Evolutionary conservation across 2,797 vertebrate genomes (phyloP), one percentile per base, ranked within the genome.

Genomic region (Halcyon smyrnensis): DNA sequence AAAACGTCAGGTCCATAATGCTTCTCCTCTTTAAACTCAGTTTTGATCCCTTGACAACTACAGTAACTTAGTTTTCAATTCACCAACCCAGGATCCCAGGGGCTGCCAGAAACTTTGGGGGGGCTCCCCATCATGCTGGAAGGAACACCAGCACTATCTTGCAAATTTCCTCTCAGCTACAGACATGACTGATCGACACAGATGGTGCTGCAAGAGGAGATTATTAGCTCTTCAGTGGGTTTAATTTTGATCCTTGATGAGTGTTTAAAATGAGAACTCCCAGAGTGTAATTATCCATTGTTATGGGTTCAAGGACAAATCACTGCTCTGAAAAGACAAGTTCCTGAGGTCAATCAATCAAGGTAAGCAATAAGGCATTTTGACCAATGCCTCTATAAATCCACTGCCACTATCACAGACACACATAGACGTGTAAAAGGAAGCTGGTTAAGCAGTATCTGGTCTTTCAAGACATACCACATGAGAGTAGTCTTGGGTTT

Each of bases 201-300:
- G 93, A 97, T 95, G 96, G 95, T 93, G 65, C 69, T 17, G 1
- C 85, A 94, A 91, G 36, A 80, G 78, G 83, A 97, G 89, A 89
- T 92, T 95, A 95, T 95, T 93, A 95, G 75, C 81, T 95, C 81
- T 89, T 95, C 79, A 91, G 25, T 25, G 48, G 70, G 63, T 88
- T 96, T 95, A 91, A 97, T 95, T 97, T 91, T 83, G 78, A 90
- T 86, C 84, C 74, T 95, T 80, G 92, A 20, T 76, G 94, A 96
- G 50, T 77, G 82, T 84, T 96, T 89, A 93, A 96, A 96, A 93
- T 84, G 83, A 93, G 78, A 87, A 64, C 25, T 81, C 84, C 37
- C 68, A 88, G 88, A 85, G 90, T 27, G 81, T 71, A 93, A 84
- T 84, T 91, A 89, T 5, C 59, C 75, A 94, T 45, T 87, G 76